These are phyloP conservation scores for Proteles cristata DNA, from an alignment of 2,113 vertebrate genomes.

Conservation along the genomic window DNA sequence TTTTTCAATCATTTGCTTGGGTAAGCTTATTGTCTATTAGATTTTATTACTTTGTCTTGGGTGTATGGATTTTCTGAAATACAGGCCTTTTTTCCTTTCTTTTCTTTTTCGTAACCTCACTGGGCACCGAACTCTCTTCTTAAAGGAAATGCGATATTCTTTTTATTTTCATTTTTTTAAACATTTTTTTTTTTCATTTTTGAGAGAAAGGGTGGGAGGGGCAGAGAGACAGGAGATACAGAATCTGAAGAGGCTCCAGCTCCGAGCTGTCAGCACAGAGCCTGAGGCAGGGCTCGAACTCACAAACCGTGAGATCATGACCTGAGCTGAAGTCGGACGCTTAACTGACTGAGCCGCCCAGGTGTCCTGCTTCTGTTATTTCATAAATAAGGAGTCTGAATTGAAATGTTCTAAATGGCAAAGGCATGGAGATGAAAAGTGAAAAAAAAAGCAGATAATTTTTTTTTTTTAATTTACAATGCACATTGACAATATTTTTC, in stretches of 20 bases:
- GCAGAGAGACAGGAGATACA: too few species aligned
- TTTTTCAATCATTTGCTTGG: background rate
- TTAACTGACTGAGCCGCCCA: too few species aligned
- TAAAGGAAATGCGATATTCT: background rate
- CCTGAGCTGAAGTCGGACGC: too few species aligned
- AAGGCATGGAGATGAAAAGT: background rate
- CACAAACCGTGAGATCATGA: too few species aligned
- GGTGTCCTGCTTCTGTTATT: too few species aligned
- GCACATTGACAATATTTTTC: background rate
- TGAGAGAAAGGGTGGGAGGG: too few species aligned
- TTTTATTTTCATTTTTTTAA: background rate
- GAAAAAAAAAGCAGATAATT: background rate
- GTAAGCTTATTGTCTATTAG: background rate
- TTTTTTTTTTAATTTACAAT: background rate
- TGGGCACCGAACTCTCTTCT: background rate
- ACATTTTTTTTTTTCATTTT: too few species aligned
- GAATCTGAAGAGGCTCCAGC: too few species aligned
- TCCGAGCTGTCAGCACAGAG: too few species aligned
- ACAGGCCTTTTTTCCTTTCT: background rate
- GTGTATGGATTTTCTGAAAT: background rate
- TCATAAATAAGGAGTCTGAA: background rate
- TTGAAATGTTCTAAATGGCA: background rate
- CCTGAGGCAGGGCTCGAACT: too few species aligned
- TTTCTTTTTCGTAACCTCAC: background rate
- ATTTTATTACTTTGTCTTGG: background rate